A percentile compares a stretch with the other conserved stretches of the same genome.
Conservation (phyloP, 2,888 invertebrate species). For the Cancer borealis region DNA sequence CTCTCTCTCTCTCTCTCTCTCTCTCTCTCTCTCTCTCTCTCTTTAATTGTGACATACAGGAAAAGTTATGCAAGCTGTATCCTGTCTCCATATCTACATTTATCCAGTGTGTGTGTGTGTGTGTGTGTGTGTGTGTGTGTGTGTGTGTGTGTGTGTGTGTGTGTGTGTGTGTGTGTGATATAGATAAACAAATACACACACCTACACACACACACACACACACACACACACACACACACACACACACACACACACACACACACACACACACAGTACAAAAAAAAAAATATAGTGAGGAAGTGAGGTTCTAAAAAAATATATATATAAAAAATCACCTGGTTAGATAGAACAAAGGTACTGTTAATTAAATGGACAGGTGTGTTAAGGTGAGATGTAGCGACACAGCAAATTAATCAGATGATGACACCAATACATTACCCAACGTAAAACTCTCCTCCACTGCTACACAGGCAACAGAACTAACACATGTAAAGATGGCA, state of each 20-base stretch:
- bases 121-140: neutral
- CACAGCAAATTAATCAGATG: neutral
- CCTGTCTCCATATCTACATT: too few relatives aligned
- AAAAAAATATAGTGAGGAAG: neutral
- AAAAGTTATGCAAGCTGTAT: too few relatives aligned
- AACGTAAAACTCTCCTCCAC: neutral
- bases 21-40: constrained; percentile 41
- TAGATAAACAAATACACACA: neutral
- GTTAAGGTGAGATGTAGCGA: too few relatives aligned
- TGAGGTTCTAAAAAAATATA: neutral
- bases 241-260: neutral
- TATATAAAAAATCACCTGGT: neutral
- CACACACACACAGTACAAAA: neutral
- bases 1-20: constrained; percentile 52
- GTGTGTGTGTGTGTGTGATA: too few relatives aligned
- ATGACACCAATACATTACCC: neutral
- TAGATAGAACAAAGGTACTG: neutral
- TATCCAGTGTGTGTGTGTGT: too few relatives aligned
- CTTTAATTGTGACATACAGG: neutral
- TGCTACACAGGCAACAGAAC: neutral
- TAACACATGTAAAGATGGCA: too few relatives aligned
- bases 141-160: neutral
- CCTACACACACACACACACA: neutral
- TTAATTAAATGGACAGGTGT: neutral
- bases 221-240: neutral